phyloP scores from a whole-genome alignment of 30 jellyfish, hydroid and myxozoan species.

The Aurelia aurita region DNA sequence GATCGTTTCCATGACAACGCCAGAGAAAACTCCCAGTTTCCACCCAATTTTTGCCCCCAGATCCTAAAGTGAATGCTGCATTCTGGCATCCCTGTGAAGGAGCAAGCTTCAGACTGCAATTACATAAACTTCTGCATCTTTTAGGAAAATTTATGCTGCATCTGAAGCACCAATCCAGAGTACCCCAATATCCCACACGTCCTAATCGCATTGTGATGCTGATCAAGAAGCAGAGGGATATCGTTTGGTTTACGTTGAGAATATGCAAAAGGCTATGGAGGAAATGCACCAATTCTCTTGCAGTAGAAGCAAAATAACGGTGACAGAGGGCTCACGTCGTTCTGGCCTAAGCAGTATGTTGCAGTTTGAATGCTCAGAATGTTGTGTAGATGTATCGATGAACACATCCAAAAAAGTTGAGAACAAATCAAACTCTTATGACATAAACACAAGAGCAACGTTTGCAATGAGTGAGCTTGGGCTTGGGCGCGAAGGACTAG shows the following conservation, averaged over 20 bases:
- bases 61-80: too few species aligned
- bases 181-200: neutral
- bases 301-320: neutral
- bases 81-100: too few species aligned
- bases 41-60: too few species aligned
- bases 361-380: neutral
- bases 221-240: neutral
- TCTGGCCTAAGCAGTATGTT: constrained; percentile 6
- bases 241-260: neutral
- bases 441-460: constrained; percentile 2
- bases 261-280: neutral
- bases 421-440: neutral
- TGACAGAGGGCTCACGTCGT: neutral
- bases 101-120: too few species aligned
- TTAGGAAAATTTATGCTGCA: neutral
- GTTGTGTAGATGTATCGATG: neutral
- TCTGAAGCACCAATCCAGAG: constrained; percentile 4
- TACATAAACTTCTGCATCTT: neutral
- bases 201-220: neutral
- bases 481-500: constrained; percentile 10
- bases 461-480: constrained; percentile 9
- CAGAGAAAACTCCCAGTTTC: too few species aligned
- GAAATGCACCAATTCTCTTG: neutral
- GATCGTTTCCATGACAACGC: too few species aligned
- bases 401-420: neutral